Evolutionary conservation across 2,888 invertebrate species (phyloP).

Genomic region (Abrostola triplasia): DNA sequence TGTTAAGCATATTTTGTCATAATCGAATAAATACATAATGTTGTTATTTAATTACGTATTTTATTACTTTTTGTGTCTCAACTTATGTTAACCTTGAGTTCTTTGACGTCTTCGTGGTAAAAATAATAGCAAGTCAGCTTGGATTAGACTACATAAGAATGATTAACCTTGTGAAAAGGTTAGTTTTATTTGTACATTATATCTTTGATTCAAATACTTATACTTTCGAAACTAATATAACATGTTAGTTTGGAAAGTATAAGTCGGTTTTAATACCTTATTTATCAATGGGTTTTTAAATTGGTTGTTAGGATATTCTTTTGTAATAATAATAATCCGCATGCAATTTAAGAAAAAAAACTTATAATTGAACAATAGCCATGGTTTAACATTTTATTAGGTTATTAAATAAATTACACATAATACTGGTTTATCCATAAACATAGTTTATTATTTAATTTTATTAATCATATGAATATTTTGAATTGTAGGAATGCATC

Average conservation of each 20-base stretch:
- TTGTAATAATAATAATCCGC: neutral
- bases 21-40: neutral
- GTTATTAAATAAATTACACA: slow-evolving; percentile 46
- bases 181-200: too few relatives aligned
- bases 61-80: neutral
- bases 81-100: neutral
- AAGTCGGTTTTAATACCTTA: too few relatives aligned
- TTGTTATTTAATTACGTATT: neutral
- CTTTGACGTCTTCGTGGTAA: too few relatives aligned
- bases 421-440: slow-evolving; percentile 68
- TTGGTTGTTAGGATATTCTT: too few relatives aligned
- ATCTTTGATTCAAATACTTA: too few relatives aligned
- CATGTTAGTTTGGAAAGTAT: neutral
- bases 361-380: neutral
- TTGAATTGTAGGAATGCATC: slow-evolving; percentile 85
- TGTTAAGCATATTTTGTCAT: neutral
- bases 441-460: slow-evolving; percentile 78
- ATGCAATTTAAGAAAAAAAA: neutral
- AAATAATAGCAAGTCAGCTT: neutral
- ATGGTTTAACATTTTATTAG: neutral
- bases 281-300: too few relatives aligned
- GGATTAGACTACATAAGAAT: neutral
- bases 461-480: slow-evolving; percentile 73
- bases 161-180: too few relatives aligned
- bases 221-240: too few relatives aligned